Percentiles rank a stretch among this genome's conserved stretches.
phyloP scores from a whole-genome alignment of 2,888 invertebrate genomes.

The Perithous albicinctus region DNA sequence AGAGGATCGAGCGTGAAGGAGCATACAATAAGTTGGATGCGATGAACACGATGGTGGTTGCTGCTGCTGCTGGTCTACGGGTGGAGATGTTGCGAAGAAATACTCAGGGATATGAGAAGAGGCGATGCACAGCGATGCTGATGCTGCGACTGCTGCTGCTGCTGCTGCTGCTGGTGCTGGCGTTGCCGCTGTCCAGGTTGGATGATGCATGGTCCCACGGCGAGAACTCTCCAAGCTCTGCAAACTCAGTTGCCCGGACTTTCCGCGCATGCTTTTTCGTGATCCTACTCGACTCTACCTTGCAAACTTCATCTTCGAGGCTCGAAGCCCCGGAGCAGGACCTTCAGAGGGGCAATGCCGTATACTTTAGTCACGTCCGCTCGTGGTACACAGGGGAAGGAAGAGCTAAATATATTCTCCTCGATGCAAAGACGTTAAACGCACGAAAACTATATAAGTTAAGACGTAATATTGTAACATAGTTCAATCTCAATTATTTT shows the following conservation, averaged over 20 bases:
- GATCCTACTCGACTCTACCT: constrained; percentile 60
- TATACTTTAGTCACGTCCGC: constrained; percentile 9
- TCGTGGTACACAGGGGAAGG: not conserved
- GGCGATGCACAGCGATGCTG: constrained; percentile 42
- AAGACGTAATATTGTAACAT: not conserved
- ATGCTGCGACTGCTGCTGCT: constrained; percentile 53
- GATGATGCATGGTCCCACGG: constrained; percentile 79
- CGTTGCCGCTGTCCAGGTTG: constrained; percentile 77
- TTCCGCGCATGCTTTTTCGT: constrained; percentile 57
- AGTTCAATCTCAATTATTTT: not conserved
- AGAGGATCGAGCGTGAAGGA: constrained; percentile 73
- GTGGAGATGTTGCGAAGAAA: constrained; percentile 60
- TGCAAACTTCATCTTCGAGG: constrained; percentile 65
- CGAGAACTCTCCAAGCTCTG: not conserved
- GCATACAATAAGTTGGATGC: constrained; percentile 67
- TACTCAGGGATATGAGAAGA: constrained; percentile 52
- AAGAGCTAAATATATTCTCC: constrained; percentile 1
- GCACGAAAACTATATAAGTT: not conserved
- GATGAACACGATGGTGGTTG: constrained; percentile 70
- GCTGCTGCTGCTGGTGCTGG: constrained; percentile 43
- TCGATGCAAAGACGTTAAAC: not conserved
- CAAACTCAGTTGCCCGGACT: constrained; percentile 8
- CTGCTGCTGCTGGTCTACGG: constrained; percentile 21
- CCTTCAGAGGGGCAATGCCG: not conserved
- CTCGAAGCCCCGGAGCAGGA: constrained; percentile 19